These are phyloP conservation scores for Choristoneura rosaceana DNA, from an alignment of 2,888 invertebrate genomes.

Conservation along the genomic window DNA sequence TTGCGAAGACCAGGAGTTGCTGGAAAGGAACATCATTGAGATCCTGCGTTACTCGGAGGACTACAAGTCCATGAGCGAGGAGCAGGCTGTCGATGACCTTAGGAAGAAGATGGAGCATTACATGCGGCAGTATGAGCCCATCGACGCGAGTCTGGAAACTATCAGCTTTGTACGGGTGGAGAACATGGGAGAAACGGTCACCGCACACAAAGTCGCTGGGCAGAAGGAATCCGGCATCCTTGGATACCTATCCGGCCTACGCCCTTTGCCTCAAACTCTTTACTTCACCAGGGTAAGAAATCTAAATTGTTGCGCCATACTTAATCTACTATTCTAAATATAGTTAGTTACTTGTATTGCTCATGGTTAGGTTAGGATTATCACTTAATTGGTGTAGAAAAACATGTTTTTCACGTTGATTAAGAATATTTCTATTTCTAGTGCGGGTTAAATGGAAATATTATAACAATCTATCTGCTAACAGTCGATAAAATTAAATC, in stretches of 20 bases:
- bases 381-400: constrained; percentile 44
- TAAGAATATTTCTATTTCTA: constrained; percentile 23
- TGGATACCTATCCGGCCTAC: constrained; percentile 95
- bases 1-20: constrained; percentile 89
- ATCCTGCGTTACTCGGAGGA: constrained; percentile 95
- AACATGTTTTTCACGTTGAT: constrained; percentile 52
- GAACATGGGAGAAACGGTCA: constrained; percentile 88
- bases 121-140: constrained; percentile 91
- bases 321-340: not conserved
- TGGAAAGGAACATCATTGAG: constrained; percentile 85
- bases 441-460: constrained; percentile 26
- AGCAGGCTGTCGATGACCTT: constrained; percentile 92
- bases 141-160: constrained; percentile 87
- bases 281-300: constrained; percentile 94
- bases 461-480: constrained; percentile 19
- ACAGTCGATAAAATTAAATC: constrained; percentile 16
- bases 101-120: constrained; percentile 94
- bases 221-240: constrained; percentile 94
- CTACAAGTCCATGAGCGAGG: constrained; percentile 92
- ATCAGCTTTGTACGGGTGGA: constrained; percentile 81
- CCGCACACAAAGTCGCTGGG: constrained; percentile 89
- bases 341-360: not conserved
- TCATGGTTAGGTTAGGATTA: constrained; percentile 27
- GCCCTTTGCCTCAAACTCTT: constrained; percentile 92
- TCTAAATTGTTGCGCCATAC: constrained; percentile 13